These are phyloP conservation scores for Chrysolina haemoptera DNA, from an alignment of 2,888 invertebrate species.

Conservation along the genomic window DNA sequence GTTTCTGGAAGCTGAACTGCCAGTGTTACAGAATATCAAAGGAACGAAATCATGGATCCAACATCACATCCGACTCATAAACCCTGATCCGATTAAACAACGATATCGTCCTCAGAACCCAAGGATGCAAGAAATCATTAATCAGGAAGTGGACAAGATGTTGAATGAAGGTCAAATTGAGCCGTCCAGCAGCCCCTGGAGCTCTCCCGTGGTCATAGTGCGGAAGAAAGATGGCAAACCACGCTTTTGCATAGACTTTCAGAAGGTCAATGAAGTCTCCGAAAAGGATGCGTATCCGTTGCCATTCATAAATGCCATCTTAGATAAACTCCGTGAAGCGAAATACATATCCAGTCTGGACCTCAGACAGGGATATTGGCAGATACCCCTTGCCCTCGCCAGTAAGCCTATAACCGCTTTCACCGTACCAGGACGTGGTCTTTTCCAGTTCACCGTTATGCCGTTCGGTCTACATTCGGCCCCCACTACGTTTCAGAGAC, in stretches of 20 bases:
- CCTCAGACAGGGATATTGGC: neutral
- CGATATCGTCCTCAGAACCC: conserved; percentile 35
- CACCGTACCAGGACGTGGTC: neutral
- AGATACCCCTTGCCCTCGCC: neutral
- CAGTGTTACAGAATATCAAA: too few relatives aligned
- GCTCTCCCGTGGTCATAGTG: conserved; percentile 25
- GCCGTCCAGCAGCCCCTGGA: too few relatives aligned
- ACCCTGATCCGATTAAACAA: conserved; percentile 35
- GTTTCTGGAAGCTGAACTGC: too few relatives aligned
- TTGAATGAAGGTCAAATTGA: conserved; percentile 34
- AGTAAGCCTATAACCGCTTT: neutral
- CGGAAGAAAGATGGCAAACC: conserved; percentile 35
- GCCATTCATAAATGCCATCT: conserved; percentile 52
- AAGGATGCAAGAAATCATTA: conserved; percentile 33
- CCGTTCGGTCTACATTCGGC: too few relatives aligned
- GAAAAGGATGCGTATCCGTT: conserved; percentile 52
- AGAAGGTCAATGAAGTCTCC: conserved; percentile 35
- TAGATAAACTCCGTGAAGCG: conserved; percentile 52
- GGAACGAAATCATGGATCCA: too few relatives aligned
- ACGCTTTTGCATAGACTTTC: conserved; percentile 45
- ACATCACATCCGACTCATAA: too few relatives aligned
- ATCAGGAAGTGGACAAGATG: conserved; percentile 44
- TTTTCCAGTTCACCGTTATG: too few relatives aligned
- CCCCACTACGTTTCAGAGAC: neutral
- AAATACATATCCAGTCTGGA: conserved; percentile 44